Evolutionary conservation across 37 sponge, comb jelly and placozoan genomes (phyloP).

Genomic region (Cladorhizidae sp.): DNA sequence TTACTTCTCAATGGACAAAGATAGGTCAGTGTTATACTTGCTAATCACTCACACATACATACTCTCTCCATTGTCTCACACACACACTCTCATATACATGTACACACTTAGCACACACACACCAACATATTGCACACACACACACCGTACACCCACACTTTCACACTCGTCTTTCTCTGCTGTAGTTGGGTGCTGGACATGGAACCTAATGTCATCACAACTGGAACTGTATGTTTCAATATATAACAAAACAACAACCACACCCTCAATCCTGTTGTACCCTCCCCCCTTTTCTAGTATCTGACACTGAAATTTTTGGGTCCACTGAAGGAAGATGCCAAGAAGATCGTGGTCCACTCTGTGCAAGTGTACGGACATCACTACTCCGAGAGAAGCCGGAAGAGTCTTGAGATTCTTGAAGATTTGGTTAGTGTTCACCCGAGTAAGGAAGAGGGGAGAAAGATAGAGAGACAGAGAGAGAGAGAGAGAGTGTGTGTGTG

Average conservation of each 20-base stretch:
- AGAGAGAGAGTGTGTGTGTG: neutral
- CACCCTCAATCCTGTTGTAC: neutral
- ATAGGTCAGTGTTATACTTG: constrained; percentile 11
- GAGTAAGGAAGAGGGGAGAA: neutral
- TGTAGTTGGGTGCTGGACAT: constrained; percentile 11
- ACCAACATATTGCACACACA: neutral
- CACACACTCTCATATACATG: no score
- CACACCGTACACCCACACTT: neutral
- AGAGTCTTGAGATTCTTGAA: neutral
- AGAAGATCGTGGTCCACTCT: constrained; percentile 46
- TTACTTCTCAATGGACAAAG: constrained; percentile 46
- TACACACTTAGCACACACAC: neutral
- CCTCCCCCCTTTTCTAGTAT: constrained; percentile 12
- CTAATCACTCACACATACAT: neutral
- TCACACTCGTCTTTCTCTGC: neutral
- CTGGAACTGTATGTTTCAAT: neutral
- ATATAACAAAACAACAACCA: neutral
- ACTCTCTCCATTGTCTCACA: no score
- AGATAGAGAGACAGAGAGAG: neutral
- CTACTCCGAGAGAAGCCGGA: neutral
- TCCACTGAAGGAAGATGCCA: constrained; percentile 21
- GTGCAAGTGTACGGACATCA: constrained; percentile 53
- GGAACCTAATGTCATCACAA: neutral
- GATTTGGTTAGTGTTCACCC: neutral
- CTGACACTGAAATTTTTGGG: constrained; percentile 49